These are phyloP conservation scores for Hemithea aestivaria DNA, from an alignment of 2,888 invertebrate genomes.

Conservation along the genomic window DNA sequence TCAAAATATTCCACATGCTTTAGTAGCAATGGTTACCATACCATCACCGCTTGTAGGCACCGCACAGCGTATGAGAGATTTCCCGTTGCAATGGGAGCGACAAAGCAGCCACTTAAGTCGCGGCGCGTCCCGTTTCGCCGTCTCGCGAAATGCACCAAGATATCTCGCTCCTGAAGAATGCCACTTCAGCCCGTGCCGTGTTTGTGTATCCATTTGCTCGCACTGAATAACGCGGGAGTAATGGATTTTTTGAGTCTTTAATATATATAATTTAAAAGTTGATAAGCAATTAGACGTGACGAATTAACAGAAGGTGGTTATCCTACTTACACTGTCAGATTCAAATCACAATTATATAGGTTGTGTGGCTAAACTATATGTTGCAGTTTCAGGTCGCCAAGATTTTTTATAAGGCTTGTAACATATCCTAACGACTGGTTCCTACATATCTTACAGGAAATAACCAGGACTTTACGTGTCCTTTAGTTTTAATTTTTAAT, in stretches of 20 bases:
- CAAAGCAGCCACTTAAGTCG: slow-evolving; percentile 58
- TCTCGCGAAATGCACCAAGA: slow-evolving; percentile 54
- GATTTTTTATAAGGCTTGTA: too few relatives aligned
- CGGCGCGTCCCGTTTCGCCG: slow-evolving; percentile 44
- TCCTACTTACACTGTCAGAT: too few relatives aligned
- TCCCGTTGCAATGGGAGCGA: slow-evolving; percentile 39
- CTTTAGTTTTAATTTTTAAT: too few relatives aligned
- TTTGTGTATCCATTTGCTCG: slow-evolving; percentile 63
- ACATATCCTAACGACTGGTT: too few relatives aligned
- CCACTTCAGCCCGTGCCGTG: slow-evolving; percentile 41
- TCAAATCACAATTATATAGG: too few relatives aligned
- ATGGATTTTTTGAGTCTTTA: slow-evolving; percentile 48
- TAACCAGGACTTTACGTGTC: too few relatives aligned
- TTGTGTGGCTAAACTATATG: too few relatives aligned
- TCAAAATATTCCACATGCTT: too few relatives aligned
- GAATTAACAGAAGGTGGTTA: too few relatives aligned
- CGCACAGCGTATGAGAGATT: slow-evolving; percentile 47
- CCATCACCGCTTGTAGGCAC: slow-evolving; percentile 31
- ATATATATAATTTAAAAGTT: slow-evolving; percentile 16
- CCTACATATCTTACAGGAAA: too few relatives aligned
- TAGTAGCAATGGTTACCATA: slow-evolving; percentile 2
- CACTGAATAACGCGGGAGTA: slow-evolving; percentile 43
- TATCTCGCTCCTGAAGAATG: slow-evolving; percentile 41
- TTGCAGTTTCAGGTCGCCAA: too few relatives aligned
- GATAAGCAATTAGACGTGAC: too few relatives aligned